Percentiles rank a stretch among this genome's conserved stretches.
These are phyloP conservation scores for Drosophila miranda DNA, from an alignment of 1,140 invertebrate species.

Conservation along the genomic window DNA sequence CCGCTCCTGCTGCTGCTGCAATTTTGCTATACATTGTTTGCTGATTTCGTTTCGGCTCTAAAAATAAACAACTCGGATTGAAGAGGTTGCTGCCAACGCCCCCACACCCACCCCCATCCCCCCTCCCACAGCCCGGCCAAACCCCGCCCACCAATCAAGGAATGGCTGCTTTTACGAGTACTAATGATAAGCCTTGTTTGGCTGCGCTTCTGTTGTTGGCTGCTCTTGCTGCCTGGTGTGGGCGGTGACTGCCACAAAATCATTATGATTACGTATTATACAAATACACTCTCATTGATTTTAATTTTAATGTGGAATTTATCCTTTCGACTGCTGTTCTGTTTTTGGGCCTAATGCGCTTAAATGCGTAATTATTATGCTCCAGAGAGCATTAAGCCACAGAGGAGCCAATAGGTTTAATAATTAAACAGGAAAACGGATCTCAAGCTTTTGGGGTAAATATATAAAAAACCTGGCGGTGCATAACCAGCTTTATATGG, in stretches of 20 bases:
- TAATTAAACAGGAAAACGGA: conserved; percentile 1
- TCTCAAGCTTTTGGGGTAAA: too few relatives aligned
- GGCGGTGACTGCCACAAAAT: conserved; percentile 60
- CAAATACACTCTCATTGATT: conserved; percentile 58
- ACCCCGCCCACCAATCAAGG: conserved; percentile 56
- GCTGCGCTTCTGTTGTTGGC: conserved; percentile 18
- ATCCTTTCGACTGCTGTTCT: conserved; percentile 22
- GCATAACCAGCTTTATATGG: background rate
- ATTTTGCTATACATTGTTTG: conserved; percentile 75
- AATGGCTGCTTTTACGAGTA: conserved; percentile 47
- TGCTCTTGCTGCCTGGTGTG: background rate
- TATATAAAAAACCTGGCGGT: background rate
- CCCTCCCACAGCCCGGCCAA: conserved; percentile 15
- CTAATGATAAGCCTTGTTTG: conserved; percentile 78
- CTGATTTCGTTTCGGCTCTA: conserved; percentile 66
- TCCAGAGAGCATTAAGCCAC: conserved; percentile 20
- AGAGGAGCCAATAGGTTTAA: conserved; percentile 8
- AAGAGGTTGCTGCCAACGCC: background rate
- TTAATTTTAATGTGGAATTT: conserved; percentile 65
- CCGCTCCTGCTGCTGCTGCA: conserved; percentile 54
- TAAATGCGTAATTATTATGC: conserved; percentile 60
- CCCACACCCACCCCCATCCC: background rate
- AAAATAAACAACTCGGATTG: conserved; percentile 57
- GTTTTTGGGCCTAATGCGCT: conserved; percentile 36
- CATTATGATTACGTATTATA: conserved; percentile 66